phyloP scores from a whole-genome alignment of 1,140 invertebrate genomes.

The Sycophila sp. region DNA sequence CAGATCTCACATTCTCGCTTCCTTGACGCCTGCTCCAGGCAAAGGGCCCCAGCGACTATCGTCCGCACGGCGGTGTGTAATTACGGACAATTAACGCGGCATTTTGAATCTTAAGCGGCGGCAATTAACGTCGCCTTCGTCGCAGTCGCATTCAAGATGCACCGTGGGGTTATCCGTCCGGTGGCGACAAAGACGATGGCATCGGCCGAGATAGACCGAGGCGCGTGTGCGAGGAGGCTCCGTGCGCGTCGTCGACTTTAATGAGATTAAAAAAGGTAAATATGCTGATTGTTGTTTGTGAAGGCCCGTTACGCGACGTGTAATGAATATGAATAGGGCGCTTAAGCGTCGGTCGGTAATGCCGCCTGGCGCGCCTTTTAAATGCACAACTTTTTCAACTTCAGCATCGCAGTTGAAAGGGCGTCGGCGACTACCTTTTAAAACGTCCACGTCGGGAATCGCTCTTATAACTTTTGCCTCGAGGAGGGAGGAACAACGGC shows the following conservation, averaged over 20 bases:
- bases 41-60: not conserved
- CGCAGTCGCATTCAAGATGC: not conserved
- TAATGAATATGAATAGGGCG: slow-evolving; percentile 10
- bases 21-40: no score
- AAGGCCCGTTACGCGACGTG: not conserved
- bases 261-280: not conserved
- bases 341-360: not conserved
- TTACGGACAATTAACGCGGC: slow-evolving; percentile 20
- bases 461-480: no score
- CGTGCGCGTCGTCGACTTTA: not conserved
- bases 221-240: not conserved
- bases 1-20: not conserved
- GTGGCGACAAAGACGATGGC: no score
- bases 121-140: slow-evolving; percentile 3
- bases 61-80: not conserved
- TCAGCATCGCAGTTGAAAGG: not conserved
- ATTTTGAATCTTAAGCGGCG: slow-evolving; percentile 17
- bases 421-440: not conserved
- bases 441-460: no score
- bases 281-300: slow-evolving; percentile 3
- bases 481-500: no score
- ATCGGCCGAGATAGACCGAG: not conserved
- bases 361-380: not conserved
- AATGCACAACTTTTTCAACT: not conserved
- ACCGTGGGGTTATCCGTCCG: not conserved